A percentile compares a stretch with the other conserved stretches of the same genome.
Conservation (phyloP, 2,888 invertebrate species). For the Pasiphila rectangulata region DNA sequence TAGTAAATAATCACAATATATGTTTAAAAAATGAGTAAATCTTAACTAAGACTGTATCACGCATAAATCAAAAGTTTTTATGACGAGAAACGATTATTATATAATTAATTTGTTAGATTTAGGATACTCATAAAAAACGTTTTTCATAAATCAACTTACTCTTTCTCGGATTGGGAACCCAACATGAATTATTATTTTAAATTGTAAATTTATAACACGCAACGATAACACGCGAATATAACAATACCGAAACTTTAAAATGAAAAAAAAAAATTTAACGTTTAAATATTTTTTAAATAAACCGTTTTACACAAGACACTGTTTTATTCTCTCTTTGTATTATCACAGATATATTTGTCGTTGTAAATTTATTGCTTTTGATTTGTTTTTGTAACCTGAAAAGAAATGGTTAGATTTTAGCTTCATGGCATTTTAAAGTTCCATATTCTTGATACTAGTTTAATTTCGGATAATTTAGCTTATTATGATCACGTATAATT, state of each 20-base stretch:
- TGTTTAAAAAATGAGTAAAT: too few relatives aligned
- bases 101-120: too few relatives aligned
- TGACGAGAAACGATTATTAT: too few relatives aligned
- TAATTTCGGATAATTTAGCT: too few relatives aligned
- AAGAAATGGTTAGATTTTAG: slow-evolving; percentile 20
- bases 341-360: slow-evolving; percentile 63
- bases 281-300: slow-evolving; percentile 16
- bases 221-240: slow-evolving; percentile 66
- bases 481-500: too few relatives aligned
- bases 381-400: slow-evolving; percentile 48
- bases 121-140: background rate
- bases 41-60: too few relatives aligned
- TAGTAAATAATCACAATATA: too few relatives aligned
- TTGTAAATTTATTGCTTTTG: slow-evolving; percentile 43
- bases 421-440: background rate
- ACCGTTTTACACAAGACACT: slow-evolving; percentile 36
- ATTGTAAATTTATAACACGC: slow-evolving; percentile 44
- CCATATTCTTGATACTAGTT: background rate
- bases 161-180: slow-evolving; percentile 60
- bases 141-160: slow-evolving; percentile 56
- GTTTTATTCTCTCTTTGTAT: slow-evolving; percentile 41
- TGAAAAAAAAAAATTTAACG: slow-evolving; percentile 13
- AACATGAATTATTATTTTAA: slow-evolving; percentile 67
- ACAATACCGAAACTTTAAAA: slow-evolving; percentile 10
- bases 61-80: too few relatives aligned